phyloP scores from a whole-genome alignment of 1,140 invertebrate species.

The Drosophila neocordata region DNA sequence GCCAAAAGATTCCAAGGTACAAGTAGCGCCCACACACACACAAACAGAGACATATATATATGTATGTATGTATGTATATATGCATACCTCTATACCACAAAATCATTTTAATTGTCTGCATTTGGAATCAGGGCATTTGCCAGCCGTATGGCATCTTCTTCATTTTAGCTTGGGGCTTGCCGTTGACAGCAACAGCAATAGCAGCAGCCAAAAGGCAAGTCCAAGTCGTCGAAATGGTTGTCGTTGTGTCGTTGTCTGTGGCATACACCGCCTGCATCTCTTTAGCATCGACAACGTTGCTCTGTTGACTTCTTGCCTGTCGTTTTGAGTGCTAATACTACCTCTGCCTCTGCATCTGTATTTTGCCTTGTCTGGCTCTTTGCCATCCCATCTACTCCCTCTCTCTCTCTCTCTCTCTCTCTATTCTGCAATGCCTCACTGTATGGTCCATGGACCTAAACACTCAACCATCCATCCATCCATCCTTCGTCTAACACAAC shows the following conservation, averaged over 20 bases:
- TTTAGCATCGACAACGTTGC: slow-evolving; percentile 62
- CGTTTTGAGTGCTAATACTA: slow-evolving; percentile 44
- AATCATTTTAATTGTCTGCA: slow-evolving; percentile 51
- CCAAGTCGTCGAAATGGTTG: slow-evolving; percentile 27
- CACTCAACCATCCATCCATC: not conserved
- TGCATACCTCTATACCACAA: slow-evolving; percentile 9
- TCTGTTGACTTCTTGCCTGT: slow-evolving; percentile 63
- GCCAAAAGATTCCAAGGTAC: slow-evolving; percentile 20
- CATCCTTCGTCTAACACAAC: slow-evolving; percentile 66
- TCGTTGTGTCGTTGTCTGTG: slow-evolving; percentile 8
- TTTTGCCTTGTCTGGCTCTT: not conserved
- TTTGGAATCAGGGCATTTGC: slow-evolving; percentile 22
- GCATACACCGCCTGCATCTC: slow-evolving; percentile 62
- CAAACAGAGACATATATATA: slow-evolving; percentile 24
- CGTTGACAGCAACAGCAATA: slow-evolving; percentile 42
- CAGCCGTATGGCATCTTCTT: slow-evolving; percentile 19
- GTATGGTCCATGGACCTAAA: not conserved
- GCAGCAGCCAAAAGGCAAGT: slow-evolving; percentile 44
- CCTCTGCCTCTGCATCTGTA: too few species aligned
- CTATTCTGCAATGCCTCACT: too few species aligned
- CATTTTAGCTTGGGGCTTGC: slow-evolving; percentile 22
- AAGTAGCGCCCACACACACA: slow-evolving; percentile 33
- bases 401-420: slow-evolving; percentile 18
- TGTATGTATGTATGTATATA: not conserved
- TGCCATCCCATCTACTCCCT: slow-evolving; percentile 17